These are phyloP conservation scores for Sinodicranocentrus sp. DNA, from an alignment of 2,888 invertebrate species.

Conservation along the genomic window DNA sequence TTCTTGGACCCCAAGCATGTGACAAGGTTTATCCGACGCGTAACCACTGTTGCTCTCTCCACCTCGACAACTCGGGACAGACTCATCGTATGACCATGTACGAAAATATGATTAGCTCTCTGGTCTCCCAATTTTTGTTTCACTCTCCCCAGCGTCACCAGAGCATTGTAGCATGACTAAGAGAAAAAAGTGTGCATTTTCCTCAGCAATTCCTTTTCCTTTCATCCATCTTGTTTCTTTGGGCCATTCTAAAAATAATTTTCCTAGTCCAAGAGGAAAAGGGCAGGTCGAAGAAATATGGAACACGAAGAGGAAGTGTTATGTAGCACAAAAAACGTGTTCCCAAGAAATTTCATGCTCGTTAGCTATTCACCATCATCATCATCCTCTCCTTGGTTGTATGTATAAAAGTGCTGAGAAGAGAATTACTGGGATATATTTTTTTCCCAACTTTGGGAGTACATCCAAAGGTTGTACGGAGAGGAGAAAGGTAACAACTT, in stretches of 20 bases:
- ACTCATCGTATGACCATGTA: too few species aligned
- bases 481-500: constrained; percentile 36
- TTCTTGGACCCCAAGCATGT: too few species aligned
- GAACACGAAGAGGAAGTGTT: not conserved
- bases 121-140: too few species aligned
- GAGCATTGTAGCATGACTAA: too few species aligned
- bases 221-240: constrained; percentile 1
- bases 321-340: not conserved
- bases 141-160: too few species aligned
- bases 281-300: not conserved
- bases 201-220: constrained; percentile 9
- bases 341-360: constrained; percentile 2
- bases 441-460: not conserved
- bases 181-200: too few species aligned
- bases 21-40: too few species aligned
- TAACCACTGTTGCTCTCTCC: too few species aligned
- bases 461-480: not conserved
- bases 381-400: not conserved
- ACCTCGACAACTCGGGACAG: too few species aligned
- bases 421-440: too few species aligned
- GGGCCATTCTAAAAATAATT: constrained; percentile 2
- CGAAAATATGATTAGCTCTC: too few species aligned
- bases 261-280: not conserved
- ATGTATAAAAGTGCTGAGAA: too few species aligned
- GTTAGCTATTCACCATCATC: constrained; percentile 11